A percentile compares a stretch with the other conserved stretches of the same genome.
These are phyloP conservation scores for Dasyurus viverrinus DNA, from an alignment of 2,113 vertebrate species.

Conservation along the genomic window DNA sequence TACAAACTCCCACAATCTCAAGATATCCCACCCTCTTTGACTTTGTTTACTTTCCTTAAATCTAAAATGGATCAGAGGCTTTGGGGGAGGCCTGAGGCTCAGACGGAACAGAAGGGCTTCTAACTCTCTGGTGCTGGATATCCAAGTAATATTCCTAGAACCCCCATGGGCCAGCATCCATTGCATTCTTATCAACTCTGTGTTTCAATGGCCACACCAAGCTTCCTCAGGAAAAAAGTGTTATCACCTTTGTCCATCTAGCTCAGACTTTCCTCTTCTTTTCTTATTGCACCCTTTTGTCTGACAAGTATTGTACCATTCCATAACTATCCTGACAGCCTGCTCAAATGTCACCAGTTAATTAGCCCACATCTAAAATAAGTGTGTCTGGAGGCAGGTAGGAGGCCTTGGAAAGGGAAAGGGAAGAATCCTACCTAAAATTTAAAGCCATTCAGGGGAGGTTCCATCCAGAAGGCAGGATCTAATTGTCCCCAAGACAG, in stretches of 20 bases:
- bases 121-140: neutral
- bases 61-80: neutral
- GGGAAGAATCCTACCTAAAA: neutral
- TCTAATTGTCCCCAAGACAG: neutral
- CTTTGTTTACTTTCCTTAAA: neutral
- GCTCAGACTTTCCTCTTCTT: neutral
- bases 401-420: neutral
- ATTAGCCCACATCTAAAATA: neutral
- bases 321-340: neutral
- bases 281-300: neutral
- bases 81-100: neutral
- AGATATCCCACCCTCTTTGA: neutral
- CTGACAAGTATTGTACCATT: neutral
- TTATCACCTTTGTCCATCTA: neutral
- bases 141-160: neutral
- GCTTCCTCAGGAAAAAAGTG: neutral
- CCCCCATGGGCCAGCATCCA: neutral
- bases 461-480: neutral
- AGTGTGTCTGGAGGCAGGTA: neutral
- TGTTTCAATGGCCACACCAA: neutral
- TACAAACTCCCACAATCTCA: neutral
- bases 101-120: neutral
- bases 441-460: neutral
- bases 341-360: neutral
- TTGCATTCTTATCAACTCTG: neutral